Conservation (phyloP, 2,797 vertebrate genomes). For the Mycteria americana region DNA sequence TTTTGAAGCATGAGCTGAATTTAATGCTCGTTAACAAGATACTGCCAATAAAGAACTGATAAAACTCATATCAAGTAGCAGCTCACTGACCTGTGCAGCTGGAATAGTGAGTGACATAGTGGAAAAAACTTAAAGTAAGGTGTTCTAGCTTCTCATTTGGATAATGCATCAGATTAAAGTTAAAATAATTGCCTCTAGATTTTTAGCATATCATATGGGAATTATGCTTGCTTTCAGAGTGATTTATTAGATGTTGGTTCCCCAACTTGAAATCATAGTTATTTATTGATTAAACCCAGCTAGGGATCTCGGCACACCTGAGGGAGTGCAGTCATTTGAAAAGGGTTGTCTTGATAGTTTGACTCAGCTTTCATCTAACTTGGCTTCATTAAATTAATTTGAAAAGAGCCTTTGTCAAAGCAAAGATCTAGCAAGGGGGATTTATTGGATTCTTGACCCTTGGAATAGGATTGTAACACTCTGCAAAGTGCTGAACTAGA, state of each 20-base stretch:
- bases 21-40: neutral
- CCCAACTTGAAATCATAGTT: neutral
- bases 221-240: neutral
- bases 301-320: neutral
- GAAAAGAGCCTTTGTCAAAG: neutral
- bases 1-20: neutral
- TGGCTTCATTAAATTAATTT: neutral
- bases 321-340: neutral
- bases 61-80: neutral
- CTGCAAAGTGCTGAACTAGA: neutral
- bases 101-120: neutral
- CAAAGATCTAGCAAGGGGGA: neutral
- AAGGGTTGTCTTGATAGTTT: neutral
- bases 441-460: neutral
- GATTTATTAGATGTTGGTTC: neutral
- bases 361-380: neutral
- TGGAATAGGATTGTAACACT: neutral
- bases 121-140: neutral
- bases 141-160: neutral
- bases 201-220: neutral
- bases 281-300: neutral
- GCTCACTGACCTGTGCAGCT: neutral
- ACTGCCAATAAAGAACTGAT: neutral
- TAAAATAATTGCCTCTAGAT: neutral
- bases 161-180: neutral